A percentile compares a stretch with the other conserved stretches of the same genome.
Conservation (phyloP, 2,113 vertebrate genomes). For the Butorides virescens region DNA sequence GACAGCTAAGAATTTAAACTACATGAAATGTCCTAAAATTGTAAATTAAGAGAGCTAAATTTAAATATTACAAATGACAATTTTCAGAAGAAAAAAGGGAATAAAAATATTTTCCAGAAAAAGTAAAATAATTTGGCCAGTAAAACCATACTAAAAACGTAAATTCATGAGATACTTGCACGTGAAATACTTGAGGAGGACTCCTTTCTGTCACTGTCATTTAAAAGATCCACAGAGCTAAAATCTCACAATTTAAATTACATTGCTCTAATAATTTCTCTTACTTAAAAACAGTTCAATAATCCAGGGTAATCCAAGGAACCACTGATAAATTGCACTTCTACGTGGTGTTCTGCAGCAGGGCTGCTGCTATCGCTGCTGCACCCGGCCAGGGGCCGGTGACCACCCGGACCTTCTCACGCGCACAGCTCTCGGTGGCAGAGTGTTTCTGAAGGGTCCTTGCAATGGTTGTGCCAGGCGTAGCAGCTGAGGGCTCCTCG, state of each 20-base stretch:
- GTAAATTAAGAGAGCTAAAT: conserved; percentile 37
- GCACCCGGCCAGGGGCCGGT: background rate
- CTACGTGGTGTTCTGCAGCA: background rate
- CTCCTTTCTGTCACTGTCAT: background rate
- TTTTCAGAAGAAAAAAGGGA: conserved; percentile 36
- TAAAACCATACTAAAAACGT: background rate
- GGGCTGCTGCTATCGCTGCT: background rate
- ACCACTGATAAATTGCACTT: background rate
- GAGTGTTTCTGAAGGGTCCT: background rate
- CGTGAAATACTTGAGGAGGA: background rate
- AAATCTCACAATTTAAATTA: conserved; percentile 30
- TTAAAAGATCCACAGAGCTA: background rate
- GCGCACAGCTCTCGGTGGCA: background rate
- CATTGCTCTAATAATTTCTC: conserved; percentile 14
- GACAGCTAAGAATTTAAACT: conserved; percentile 29
- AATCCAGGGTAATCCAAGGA: background rate
- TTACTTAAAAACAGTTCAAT: background rate
- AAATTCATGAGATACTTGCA: conserved; percentile 5
- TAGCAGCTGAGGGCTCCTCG: background rate
- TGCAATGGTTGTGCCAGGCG: background rate
- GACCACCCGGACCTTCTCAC: background rate
- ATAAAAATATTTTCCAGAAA: conserved; percentile 24
- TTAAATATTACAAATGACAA: conserved; percentile 46
- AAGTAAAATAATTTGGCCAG: conserved; percentile 36
- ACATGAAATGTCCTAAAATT: background rate